phyloP scores from a whole-genome alignment of 2,797 vertebrate genomes.

The Buceros bicornis region DNA sequence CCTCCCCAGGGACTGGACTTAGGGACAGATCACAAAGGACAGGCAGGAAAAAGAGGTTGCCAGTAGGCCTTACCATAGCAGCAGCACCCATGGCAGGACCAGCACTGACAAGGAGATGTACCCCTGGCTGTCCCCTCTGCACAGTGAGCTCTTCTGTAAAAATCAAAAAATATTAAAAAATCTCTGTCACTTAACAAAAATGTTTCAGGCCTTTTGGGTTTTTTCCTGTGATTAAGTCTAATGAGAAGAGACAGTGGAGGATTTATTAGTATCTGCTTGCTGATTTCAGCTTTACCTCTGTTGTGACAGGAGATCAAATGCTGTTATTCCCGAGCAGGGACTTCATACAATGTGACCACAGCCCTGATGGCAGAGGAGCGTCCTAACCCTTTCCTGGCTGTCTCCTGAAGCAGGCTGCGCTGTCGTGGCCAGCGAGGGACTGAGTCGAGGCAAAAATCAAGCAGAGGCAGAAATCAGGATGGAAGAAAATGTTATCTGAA shows the following conservation, averaged over 20 bases:
- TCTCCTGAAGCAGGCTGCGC: accelerated
- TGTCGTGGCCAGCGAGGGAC: accelerated
- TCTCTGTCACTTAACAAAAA: neutral
- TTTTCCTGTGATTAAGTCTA: neutral
- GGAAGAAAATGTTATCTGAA: neutral
- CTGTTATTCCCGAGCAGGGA: neutral
- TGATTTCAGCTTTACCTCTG: neutral
- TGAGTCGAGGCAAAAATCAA: accelerated
- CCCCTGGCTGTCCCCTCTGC: neutral
- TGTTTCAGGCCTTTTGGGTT: neutral
- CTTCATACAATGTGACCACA: neutral
- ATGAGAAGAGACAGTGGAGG: neutral
- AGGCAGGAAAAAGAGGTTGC: neutral
- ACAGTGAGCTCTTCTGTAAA: accelerated
- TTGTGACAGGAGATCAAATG: neutral
- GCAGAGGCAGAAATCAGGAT: accelerated
- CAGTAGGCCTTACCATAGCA: neutral
- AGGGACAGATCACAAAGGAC: neutral
- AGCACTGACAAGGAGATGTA: neutral
- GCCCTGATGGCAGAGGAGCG: neutral
- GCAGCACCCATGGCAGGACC: neutral
- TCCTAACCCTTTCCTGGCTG: neutral
- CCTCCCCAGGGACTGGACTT: no score
- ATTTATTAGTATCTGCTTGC: constrained; percentile 11
- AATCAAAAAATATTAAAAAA: neutral